Evolutionary conservation across 2,797 vertebrate species (phyloP).

Genomic region (Lacerta bilineata): DNA sequence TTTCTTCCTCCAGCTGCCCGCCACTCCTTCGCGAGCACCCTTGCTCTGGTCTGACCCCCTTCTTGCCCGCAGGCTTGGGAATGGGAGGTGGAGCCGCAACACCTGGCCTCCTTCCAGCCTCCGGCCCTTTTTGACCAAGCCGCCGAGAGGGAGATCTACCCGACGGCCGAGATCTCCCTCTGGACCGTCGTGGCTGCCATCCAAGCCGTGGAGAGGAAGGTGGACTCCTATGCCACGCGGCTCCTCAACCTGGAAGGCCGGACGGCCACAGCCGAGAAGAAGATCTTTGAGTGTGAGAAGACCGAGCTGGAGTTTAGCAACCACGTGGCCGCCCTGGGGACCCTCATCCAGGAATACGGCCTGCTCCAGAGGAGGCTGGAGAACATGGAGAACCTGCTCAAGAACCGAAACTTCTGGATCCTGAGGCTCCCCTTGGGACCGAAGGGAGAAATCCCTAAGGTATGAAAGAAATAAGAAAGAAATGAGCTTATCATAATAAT

Average conservation of each 20-base stretch:
- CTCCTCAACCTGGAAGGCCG: constrained; percentile 74
- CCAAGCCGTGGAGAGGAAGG: constrained; percentile 73
- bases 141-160: constrained; percentile 69
- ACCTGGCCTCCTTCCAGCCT: constrained; percentile 68
- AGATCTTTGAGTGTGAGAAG: constrained; percentile 71
- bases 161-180: constrained; percentile 71
- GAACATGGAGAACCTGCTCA: constrained; percentile 81
- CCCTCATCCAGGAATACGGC: constrained; percentile 77
- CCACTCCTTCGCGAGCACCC: fast-evolving
- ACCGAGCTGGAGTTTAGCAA: constrained; percentile 70
- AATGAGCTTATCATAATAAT: too few species aligned
- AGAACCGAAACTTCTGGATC: constrained; percentile 83
- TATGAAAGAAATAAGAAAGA: constrained; percentile 19
- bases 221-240: constrained; percentile 72
- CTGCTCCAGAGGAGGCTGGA: constrained; percentile 76
- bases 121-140: constrained; percentile 68
- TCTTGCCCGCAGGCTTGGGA: constrained; percentile 66
- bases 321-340: constrained; percentile 73
- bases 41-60: not conserved
- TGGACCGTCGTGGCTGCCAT: constrained; percentile 75
- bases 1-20: not conserved
- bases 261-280: constrained; percentile 65
- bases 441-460: constrained; percentile 78
- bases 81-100: constrained; percentile 72
- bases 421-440: constrained; percentile 73